These are phyloP conservation scores for Cryptus viduatorius DNA, from an alignment of 2,888 invertebrate species.

Conservation along the genomic window DNA sequence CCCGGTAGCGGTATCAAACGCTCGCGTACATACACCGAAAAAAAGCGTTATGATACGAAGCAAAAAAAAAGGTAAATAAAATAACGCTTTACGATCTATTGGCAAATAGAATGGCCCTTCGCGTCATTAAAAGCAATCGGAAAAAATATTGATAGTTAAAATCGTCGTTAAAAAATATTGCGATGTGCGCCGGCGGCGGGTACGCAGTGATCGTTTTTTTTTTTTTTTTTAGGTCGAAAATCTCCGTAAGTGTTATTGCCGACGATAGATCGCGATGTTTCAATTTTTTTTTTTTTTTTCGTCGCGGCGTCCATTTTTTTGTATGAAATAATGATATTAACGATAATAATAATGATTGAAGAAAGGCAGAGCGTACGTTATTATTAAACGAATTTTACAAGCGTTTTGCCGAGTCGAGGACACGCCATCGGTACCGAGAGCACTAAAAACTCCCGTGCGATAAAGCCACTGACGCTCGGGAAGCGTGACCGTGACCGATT, in stretches of 20 bases:
- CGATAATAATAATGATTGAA: not conserved
- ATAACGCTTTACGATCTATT: constrained; percentile 23
- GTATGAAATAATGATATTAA: not conserved
- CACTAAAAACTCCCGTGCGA: constrained; percentile 41
- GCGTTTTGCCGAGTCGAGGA: constrained; percentile 1
- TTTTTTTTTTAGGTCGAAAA: not conserved
- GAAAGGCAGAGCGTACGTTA: not conserved
- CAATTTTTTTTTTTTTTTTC: not conserved
- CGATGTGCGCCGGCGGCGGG: not conserved
- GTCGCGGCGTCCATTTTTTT: not conserved
- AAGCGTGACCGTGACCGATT: constrained; percentile 68
- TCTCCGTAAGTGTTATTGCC: not conserved
- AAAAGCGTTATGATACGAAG: constrained; percentile 17
- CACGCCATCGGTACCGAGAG: constrained; percentile 3
- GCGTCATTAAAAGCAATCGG: constrained; percentile 33
- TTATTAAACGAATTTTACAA: constrained; percentile 3
- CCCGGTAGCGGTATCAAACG: constrained; percentile 12
- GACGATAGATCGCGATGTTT: no score
- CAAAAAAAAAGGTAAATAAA: constrained; percentile 1
- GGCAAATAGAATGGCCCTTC: constrained; percentile 44
- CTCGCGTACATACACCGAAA: constrained; percentile 32
- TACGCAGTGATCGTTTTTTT: no score
- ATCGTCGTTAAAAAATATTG: constrained; percentile 8
- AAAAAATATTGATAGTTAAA: constrained; percentile 42
- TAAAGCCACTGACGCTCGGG: constrained; percentile 49